These are phyloP conservation scores for Leptopilina drosophilae DNA, from an alignment of 2,888 invertebrate genomes.

Conservation along the genomic window DNA sequence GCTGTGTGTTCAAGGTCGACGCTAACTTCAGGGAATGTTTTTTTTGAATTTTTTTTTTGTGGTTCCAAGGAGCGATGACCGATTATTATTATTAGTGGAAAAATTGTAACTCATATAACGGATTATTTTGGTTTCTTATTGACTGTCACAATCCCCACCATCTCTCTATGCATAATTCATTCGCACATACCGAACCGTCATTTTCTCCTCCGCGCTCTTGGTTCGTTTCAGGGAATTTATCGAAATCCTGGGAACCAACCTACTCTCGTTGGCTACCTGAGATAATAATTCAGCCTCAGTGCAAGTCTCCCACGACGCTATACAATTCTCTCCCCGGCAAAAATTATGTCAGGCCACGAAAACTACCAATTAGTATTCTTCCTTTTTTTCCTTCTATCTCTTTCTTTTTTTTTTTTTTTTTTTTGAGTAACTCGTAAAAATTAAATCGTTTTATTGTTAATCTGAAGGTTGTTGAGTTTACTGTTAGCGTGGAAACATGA, in stretches of 20 bases:
- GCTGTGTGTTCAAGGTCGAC: too few relatives aligned
- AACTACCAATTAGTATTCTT: constrained; percentile 13
- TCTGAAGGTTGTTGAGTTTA: background rate
- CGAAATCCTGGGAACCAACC: constrained; percentile 43
- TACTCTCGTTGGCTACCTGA: constrained; percentile 32
- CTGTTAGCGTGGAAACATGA: background rate
- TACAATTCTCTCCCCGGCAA: constrained; percentile 6
- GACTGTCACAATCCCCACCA: constrained; percentile 48
- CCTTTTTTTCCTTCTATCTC: background rate
- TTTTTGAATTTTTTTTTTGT: background rate
- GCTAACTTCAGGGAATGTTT: too few relatives aligned
- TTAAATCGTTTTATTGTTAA: background rate
- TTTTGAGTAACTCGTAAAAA: background rate
- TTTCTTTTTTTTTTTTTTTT: background rate
- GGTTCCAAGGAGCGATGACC: background rate
- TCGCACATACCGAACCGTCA: constrained; percentile 60
- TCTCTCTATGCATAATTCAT: constrained; percentile 67
- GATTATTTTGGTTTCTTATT: background rate
- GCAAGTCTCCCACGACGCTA: constrained; percentile 34
- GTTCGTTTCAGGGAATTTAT: constrained; percentile 52
- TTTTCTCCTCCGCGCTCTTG: constrained; percentile 49
- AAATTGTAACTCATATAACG: constrained; percentile 28
- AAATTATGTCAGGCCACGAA: constrained; percentile 18
- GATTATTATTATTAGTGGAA: background rate
- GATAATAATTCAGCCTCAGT: constrained; percentile 32